Percentiles rank a stretch among this genome's conserved stretches.
These are phyloP conservation scores for Tiliqua scincoides DNA, from an alignment of 2,113 vertebrate genomes.

Conservation along the genomic window DNA sequence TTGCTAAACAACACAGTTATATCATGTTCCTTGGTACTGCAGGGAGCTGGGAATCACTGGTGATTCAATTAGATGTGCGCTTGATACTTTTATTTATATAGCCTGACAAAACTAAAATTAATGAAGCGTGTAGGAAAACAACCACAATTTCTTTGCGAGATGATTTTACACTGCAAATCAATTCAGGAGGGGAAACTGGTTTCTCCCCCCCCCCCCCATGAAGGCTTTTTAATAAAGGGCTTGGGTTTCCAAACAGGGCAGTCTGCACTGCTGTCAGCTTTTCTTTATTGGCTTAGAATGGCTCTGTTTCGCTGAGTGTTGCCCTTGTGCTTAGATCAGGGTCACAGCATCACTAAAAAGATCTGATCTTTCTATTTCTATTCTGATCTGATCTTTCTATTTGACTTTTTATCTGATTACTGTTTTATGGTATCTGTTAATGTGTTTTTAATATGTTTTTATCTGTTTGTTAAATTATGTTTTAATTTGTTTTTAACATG, in stretches of 20 bases:
- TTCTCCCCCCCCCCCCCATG: slow-evolving; percentile 47
- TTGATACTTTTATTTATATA: slow-evolving; percentile 73
- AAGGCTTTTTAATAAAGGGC: slow-evolving; percentile 65
- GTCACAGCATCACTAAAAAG: slow-evolving; percentile 47
- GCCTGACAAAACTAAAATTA: slow-evolving; percentile 78
- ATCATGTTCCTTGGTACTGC: slow-evolving; percentile 53
- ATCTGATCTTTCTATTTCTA: no score
- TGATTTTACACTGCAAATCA: slow-evolving; percentile 73
- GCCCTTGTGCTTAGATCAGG: slow-evolving; percentile 36
- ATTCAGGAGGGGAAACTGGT: slow-evolving; percentile 62
- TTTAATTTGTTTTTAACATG: no score
- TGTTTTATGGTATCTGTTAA: no score
- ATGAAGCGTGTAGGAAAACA: slow-evolving; percentile 76
- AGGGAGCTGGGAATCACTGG: slow-evolving; percentile 65
- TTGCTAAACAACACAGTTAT: slow-evolving; percentile 47
- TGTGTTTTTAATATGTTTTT: no score
- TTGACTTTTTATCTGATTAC: no score
- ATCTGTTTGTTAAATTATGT: no score
- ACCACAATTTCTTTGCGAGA: slow-evolving; percentile 64
- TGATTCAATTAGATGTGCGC: slow-evolving; percentile 74
- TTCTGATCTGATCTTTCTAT: no score
- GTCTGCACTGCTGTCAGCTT: slow-evolving; percentile 39
- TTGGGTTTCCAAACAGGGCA: slow-evolving; percentile 32
- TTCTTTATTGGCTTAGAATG: slow-evolving; percentile 31
- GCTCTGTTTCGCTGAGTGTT: slow-evolving; percentile 11